phyloP scores from a whole-genome alignment of 2,888 invertebrate species.

The Drosophila maculinotata region DNA sequence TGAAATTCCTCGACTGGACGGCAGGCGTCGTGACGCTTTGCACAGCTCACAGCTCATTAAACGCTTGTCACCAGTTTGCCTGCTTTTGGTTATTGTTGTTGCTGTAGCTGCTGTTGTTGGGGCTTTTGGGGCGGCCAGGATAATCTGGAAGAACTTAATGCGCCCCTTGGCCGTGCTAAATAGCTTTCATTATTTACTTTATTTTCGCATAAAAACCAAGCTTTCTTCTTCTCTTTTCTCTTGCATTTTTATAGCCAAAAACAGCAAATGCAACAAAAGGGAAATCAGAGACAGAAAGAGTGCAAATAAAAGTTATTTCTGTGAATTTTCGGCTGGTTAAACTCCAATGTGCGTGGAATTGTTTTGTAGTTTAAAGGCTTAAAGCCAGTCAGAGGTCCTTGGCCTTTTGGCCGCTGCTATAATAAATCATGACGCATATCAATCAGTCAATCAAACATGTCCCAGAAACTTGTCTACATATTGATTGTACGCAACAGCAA shows the following conservation, averaged over 20 bases:
- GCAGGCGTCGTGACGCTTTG: slow-evolving; percentile 10
- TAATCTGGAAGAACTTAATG: slow-evolving; percentile 65
- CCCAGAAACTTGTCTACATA: slow-evolving; percentile 60
- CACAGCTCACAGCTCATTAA: slow-evolving; percentile 69
- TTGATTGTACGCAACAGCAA: slow-evolving; percentile 61
- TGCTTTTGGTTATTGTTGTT: slow-evolving; percentile 15
- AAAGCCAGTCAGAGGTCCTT: slow-evolving; percentile 30
- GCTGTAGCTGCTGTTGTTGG: slow-evolving; percentile 31
- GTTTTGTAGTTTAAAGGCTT: slow-evolving; percentile 15
- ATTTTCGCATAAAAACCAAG: slow-evolving; percentile 55
- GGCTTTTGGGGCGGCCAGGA: slow-evolving; percentile 31
- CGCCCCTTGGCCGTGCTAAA: slow-evolving; percentile 74
- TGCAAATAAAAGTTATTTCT: slow-evolving; percentile 27
- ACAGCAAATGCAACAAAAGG: slow-evolving; percentile 28
- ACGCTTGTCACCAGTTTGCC: slow-evolving; percentile 61
- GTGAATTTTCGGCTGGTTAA: slow-evolving; percentile 13
- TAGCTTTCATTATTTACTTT: slow-evolving; percentile 78
- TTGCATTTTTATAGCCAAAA: slow-evolving; percentile 33
- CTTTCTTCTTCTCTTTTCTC: slow-evolving; percentile 7
- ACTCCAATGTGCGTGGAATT: background rate
- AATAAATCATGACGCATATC: slow-evolving; percentile 79
- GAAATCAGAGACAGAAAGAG: slow-evolving; percentile 20
- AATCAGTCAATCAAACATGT: slow-evolving; percentile 75
- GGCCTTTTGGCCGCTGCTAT: slow-evolving; percentile 36
- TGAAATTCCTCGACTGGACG: slow-evolving; percentile 59